Base-by-base conservation (phyloP, 2,113 vertebrate genomes). In the Halichoerus grypus region DNA sequence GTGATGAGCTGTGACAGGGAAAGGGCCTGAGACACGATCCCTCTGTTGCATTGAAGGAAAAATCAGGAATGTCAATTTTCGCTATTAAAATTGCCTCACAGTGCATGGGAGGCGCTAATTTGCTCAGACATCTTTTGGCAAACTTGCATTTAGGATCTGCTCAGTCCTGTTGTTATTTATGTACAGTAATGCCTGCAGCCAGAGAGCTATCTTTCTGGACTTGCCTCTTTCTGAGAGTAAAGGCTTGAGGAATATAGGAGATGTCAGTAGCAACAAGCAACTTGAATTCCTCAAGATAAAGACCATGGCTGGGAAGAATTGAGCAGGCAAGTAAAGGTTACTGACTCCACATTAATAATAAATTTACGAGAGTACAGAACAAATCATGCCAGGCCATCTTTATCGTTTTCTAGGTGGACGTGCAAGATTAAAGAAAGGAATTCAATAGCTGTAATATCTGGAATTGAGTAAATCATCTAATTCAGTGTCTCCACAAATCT, bases 401-500 rank as follows among this genome's bases (percentile, higher is more conserved):
- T 98, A 97, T 97, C 69, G 12, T 98, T 97, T 97, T 97, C 93
- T 97, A 97, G 97, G 97, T 98, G 85, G 94, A 98, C 19, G n/a
- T 96, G 96, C 94, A 96, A 98, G 97, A 97, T 98, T 97, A 98
- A 98, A 98, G 98, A 97, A 96, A 98, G 97, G 97, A 98, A 98
- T 98, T 96, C 97, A 98, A 98, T 98, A 96, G 97, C 67, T 24
- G 88, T 96, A 97, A 98, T 98, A 98, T 98, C 97, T 98, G 96
- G 97, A 98, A 98, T 98, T 98, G 98, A 98, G 97, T 98, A 98
- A 98, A 98, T 98, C 98, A 98, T 98, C 76, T 97, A 96, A 97
- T 97, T 97, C 97, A 80, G 88, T 97, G 96, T 97, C 95, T 98
- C 94, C 86, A 96, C 97, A 97, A 97, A 98, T 98, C 97, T 98